Percentiles rank a stretch among this genome's conserved stretches.
phyloP scores from a whole-genome alignment of 2,113 vertebrate genomes.

The Muntiacus muntjak region DNA sequence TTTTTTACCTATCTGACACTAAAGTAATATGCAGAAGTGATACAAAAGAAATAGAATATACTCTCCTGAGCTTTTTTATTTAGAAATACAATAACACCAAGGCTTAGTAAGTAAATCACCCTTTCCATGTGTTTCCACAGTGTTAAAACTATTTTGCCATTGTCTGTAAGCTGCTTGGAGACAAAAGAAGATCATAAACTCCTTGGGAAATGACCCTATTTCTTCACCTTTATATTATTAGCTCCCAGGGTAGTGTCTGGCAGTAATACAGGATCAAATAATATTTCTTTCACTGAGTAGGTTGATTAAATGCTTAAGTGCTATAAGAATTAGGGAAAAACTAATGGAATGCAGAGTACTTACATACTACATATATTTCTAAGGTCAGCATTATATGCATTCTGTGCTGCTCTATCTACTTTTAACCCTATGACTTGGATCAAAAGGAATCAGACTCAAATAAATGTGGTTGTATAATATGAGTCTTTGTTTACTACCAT shows the following conservation, averaged over 20 bases:
- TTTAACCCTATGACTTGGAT: background rate
- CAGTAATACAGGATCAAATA: background rate
- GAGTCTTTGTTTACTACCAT: background rate
- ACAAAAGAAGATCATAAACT: background rate
- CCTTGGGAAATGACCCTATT: background rate
- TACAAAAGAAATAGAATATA: background rate
- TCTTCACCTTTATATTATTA: background rate
- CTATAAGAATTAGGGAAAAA: background rate
- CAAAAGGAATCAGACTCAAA: background rate
- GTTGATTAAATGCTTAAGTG: background rate
- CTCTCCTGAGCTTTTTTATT: background rate
- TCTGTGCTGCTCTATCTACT: background rate
- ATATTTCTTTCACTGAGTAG: background rate
- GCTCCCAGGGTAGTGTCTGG: rapidly evolving
- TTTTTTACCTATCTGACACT: background rate
- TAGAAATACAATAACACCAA: background rate
- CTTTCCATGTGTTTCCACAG: background rate
- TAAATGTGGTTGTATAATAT: background rate
- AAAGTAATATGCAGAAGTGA: background rate
- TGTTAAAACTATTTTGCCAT: background rate
- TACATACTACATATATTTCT: background rate
- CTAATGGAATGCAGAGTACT: background rate
- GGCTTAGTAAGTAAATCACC: background rate
- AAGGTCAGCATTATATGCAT: background rate
- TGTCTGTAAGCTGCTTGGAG: background rate